These are phyloP conservation scores for Nyctibius grandis DNA, from an alignment of 2,797 vertebrate genomes.

Conservation along the genomic window DNA sequence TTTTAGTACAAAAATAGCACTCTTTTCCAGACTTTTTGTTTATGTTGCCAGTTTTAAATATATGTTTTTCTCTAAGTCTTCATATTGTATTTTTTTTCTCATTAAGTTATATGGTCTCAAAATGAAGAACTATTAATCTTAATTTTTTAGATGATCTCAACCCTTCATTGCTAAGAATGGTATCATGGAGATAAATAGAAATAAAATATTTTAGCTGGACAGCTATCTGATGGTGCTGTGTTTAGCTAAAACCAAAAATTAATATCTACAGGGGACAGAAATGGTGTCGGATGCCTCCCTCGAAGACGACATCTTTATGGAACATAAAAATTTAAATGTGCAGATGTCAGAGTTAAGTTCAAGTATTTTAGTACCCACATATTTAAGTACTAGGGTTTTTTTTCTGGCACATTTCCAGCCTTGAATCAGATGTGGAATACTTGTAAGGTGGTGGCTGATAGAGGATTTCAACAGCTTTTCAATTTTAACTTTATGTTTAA, in stretches of 20 bases:
- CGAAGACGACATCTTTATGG: slow-evolving; percentile 1
- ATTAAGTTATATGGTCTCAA: neutral
- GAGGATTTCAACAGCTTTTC: slow-evolving; percentile 49
- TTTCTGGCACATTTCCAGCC: neutral
- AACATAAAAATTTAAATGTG: neutral
- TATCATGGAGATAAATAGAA: neutral
- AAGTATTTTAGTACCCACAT: slow-evolving; percentile 31
- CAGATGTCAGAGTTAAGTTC: slow-evolving; percentile 37
- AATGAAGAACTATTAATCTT: neutral
- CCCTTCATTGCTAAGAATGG: neutral
- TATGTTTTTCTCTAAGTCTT: slow-evolving; percentile 16
- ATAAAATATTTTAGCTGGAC: neutral
- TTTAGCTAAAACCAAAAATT: neutral
- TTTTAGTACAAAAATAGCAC: slow-evolving; percentile 19
- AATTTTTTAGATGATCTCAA: neutral
- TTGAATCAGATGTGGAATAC: slow-evolving; percentile 20
- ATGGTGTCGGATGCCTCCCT: neutral
- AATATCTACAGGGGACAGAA: neutral
- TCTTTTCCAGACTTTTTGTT: slow-evolving; percentile 43
- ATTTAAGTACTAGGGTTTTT: neutral
- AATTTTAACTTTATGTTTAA: slow-evolving; percentile 31
- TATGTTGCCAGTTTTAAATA: slow-evolving; percentile 51
- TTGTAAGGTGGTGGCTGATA: slow-evolving; percentile 19
- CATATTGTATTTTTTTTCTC: slow-evolving; percentile 23
- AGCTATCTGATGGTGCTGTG: neutral